These are phyloP conservation scores for Melangyna quadrimaculata DNA, from an alignment of 2,888 invertebrate genomes.

Conservation along the genomic window DNA sequence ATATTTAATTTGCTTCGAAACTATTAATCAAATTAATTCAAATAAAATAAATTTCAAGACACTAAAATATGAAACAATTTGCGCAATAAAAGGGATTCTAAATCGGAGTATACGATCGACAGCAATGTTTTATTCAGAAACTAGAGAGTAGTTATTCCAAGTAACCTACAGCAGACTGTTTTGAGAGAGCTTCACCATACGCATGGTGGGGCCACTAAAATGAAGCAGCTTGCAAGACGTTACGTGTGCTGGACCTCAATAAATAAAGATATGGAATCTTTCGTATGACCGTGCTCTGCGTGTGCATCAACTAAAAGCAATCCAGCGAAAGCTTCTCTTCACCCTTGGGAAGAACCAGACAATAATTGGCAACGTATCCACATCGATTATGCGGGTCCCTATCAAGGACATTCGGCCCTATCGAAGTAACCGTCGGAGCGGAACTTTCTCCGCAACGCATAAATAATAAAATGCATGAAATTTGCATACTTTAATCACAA, in stretches of 20 bases:
- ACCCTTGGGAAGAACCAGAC: constrained; percentile 44
- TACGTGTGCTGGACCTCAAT: constrained; percentile 57
- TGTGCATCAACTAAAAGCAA: constrained; percentile 63
- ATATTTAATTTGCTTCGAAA: not conserved
- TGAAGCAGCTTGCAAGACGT: constrained; percentile 72
- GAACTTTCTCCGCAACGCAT: too few relatives aligned
- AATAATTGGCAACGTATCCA: constrained; percentile 50
- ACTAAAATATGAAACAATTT: constrained; percentile 44
- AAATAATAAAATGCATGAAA: too few relatives aligned
- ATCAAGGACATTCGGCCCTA: constrained; percentile 40
- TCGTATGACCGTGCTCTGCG: constrained; percentile 66
- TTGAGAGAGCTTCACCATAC: constrained; percentile 72
- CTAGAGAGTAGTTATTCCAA: constrained; percentile 67
- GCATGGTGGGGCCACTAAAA: constrained; percentile 74
- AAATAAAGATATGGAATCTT: constrained; percentile 74
- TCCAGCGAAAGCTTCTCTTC: constrained; percentile 34
- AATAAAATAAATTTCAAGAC: constrained; percentile 41
- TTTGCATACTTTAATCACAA: too few relatives aligned
- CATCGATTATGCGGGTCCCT: constrained; percentile 44
- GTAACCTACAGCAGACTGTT: constrained; percentile 59
- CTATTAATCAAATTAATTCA: not conserved
- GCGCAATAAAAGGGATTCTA: constrained; percentile 22
- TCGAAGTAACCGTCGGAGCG: too few relatives aligned
- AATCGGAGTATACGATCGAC: constrained; percentile 49
- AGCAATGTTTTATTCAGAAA: constrained; percentile 67